A percentile compares a stretch with the other conserved stretches of the same genome.
Evolutionary conservation across 2,888 invertebrate genomes (phyloP).

Genomic region (Platycheirus albimanus): DNA sequence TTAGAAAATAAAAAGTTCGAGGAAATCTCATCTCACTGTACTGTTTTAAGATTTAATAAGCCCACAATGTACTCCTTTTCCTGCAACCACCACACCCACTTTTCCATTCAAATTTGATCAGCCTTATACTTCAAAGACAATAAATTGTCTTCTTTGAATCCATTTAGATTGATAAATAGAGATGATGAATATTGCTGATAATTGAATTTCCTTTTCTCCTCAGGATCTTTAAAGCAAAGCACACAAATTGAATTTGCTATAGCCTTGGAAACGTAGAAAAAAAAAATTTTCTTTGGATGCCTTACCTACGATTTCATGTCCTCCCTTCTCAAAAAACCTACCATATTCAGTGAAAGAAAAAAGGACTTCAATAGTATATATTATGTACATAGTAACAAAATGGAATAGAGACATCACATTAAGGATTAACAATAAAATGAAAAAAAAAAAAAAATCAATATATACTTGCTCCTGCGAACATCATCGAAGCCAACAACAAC

Average conservation of each 20-base stretch:
- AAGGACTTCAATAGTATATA: neutral
- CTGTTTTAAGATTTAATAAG: too few species aligned
- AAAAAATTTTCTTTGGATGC: too few species aligned
- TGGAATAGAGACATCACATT: slow-evolving; percentile 10
- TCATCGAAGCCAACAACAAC: neutral
- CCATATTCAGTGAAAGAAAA: slow-evolving; percentile 2
- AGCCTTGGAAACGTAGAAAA: neutral
- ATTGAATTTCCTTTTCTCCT: neutral
- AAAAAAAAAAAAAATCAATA: slow-evolving; percentile 7
- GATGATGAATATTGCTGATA: neutral
- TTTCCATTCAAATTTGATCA: neutral
- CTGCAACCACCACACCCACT: too few species aligned
- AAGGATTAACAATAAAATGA: slow-evolving; percentile 21
- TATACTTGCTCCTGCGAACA: neutral
- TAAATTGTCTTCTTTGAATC: neutral
- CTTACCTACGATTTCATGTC: too few species aligned
- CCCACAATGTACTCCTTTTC: too few species aligned
- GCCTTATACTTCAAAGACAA: neutral
- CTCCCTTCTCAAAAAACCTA: neutral
- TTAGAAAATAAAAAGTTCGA: too few species aligned
- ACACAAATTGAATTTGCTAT: neutral
- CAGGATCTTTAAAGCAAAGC: neutral
- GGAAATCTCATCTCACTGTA: too few species aligned
- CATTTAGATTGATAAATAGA: neutral
- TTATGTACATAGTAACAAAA: too few species aligned